Evolutionary conservation across 2,113 vertebrate species (phyloP), one percentile per base, ranked within the genome.

Genomic region (Mohoua ochrocephala): DNA sequence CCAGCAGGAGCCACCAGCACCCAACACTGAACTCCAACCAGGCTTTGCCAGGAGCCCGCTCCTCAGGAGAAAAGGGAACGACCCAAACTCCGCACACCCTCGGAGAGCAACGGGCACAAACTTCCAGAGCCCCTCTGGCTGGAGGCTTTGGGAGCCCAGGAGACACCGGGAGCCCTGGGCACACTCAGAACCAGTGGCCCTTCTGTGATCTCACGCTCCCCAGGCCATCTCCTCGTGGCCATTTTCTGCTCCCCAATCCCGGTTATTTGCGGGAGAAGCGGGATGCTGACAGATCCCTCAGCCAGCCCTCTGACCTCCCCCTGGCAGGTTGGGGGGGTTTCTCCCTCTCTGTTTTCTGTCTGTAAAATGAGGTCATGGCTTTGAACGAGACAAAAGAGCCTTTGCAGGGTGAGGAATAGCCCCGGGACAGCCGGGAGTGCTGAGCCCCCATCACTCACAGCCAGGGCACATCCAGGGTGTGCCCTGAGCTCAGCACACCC

Each of bases 281-380:
- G 85, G 94, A 93, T 84, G 96, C 90, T 86, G 9, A 54, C 85
- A 77, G 76, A 81, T 67, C 93, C 68, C 87, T 47, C 71, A 6
- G 80, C 26, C 3, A 35, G 68, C 56, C 95, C 93, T 94, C 60
- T 95, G 96, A 96, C 93, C 96, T 63, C 77, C 9, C 9, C 1
- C 81, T 11, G 83, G 92, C 94, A 95, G 94, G 91, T 94, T 74
- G 86, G 84, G 71, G 71, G 90, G 80, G 15, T 73, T 94, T 61
- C 74, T 87, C 94, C 91, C 81, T 37, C 87, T 86, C 91, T 93
- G 87, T 93, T 95, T 91, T 87, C 93, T 63, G 92, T 82, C 92
- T 89, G 84, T 33, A 41, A 80, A 89, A 92, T 74, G 92, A 96
- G 84, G 87, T 89, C 84, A 84, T 10, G 59, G 87, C 92, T 95